Conservation (phyloP, 2,113 vertebrate species). For the Macaca mulatta region DNA sequence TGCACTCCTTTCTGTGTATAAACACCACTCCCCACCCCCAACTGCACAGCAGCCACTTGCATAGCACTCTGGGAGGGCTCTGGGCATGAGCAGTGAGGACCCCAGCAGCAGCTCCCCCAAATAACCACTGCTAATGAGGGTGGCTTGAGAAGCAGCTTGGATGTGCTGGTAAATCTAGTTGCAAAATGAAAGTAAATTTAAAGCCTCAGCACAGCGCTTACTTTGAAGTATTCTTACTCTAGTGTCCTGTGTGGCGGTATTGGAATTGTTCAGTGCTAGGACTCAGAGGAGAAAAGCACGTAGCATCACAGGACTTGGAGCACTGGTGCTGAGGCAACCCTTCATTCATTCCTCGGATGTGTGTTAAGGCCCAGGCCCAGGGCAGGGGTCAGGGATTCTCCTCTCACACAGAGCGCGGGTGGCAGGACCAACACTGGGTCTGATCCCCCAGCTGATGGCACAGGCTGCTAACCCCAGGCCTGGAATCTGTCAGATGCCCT, state of each 20-base stretch:
- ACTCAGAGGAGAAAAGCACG: not conserved
- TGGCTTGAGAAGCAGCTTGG: not conserved
- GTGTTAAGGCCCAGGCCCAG: too few relatives aligned
- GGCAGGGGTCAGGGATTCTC: not conserved
- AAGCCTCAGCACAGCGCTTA: not conserved
- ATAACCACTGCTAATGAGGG: accelerated
- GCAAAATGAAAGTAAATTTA: not conserved
- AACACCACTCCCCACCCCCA: not conserved
- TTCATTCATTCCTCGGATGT: accelerated
- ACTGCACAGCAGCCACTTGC: not conserved
- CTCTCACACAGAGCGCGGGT: not conserved
- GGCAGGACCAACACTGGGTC: not conserved
- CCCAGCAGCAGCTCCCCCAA: not conserved
- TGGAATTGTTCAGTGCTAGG: not conserved
- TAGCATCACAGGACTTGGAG: not conserved
- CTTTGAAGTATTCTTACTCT: not conserved
- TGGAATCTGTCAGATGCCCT: not conserved
- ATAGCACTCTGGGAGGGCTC: not conserved
- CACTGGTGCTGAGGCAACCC: not conserved
- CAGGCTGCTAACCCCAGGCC: not conserved
- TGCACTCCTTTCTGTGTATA: not conserved
- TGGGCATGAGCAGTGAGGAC: not conserved
- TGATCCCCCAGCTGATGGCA: not conserved
- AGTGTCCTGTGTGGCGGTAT: not conserved
- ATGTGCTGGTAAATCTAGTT: not conserved